Base-by-base conservation (phyloP, 2,113 vertebrate species). In the Nansenia antarctica region DNA sequence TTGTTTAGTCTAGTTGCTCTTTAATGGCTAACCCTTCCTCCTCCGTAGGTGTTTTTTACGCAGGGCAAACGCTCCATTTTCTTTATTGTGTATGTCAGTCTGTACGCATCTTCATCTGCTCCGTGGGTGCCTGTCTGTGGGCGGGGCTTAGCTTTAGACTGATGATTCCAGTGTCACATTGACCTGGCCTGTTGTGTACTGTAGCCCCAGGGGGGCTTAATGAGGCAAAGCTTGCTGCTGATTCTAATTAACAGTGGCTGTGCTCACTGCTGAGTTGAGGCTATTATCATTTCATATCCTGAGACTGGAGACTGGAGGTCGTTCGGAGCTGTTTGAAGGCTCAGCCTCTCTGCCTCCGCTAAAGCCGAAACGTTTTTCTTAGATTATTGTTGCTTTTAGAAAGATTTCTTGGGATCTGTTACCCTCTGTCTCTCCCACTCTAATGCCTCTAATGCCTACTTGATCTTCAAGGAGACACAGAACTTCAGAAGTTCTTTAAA, bases 231-330 rank as follows among this genome's bases (percentile, higher is more conserved):
- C 45, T 82, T 77, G 64, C 55, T 60, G 79, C 83, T 85, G 77
- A 74, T 78, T 83, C 80, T 83, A 83, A 88, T 82, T 82, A 66
- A 39, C 65, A 67, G 76, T 62, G 47, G 45, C 65, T 37, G 37
- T 59, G 14, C 62, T 63, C 67, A 69, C 78, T 67, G 67, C 58
- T 64, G 55, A n/a, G 65, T 66, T 30, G 42, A 30, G 27, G 63
- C 3, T 60, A 62, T 79, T 76, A 77, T 73, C 61, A 55, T 80
- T 79, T 77, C 65, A 74, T 72, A 75, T 76, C 70, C 53, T 73
- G 65, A 76, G 7, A 81, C 68, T 83, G 78, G 39, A 77, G 78
- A 61, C 73, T 27, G 27, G 31, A 60, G 9, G n/a, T n/a, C n/a
- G 6, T 27, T 22, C 24, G 22, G 53, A 35, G 32, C 32, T 0